These are phyloP conservation scores for Cerastis leucographa DNA, from an alignment of 2,888 invertebrate genomes.

Conservation along the genomic window DNA sequence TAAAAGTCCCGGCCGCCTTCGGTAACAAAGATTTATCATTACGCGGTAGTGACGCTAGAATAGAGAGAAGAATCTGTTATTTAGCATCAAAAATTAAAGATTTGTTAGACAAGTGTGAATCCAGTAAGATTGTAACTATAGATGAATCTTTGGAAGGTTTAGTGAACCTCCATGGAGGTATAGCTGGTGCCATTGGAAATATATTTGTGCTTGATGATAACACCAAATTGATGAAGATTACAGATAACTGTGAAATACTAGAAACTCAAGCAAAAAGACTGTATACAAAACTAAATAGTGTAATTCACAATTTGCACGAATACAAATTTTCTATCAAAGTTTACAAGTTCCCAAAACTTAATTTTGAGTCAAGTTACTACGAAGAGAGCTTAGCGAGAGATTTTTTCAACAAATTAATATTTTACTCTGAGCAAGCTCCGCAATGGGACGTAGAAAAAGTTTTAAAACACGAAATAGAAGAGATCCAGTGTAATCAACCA, in stretches of 20 bases:
- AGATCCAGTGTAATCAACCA: neutral
- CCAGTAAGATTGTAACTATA: neutral
- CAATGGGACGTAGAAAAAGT: neutral
- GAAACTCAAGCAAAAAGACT: neutral
- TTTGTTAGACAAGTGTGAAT: neutral
- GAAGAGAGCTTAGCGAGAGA: neutral
- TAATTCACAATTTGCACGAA: neutral
- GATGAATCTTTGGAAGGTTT: neutral
- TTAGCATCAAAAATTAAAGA: neutral
- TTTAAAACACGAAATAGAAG: neutral
- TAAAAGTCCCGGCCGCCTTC: neutral
- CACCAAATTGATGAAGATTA: neutral
- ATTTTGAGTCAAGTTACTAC: neutral
- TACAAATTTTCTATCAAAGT: neutral
- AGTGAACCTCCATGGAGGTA: neutral
- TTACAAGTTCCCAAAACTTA: neutral
- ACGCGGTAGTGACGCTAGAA: neutral
- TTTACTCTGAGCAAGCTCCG: neutral
- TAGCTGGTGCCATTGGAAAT: neutral
- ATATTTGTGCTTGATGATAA: slow-evolving; percentile 2
- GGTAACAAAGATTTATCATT: neutral
- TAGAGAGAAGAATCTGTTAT: neutral
- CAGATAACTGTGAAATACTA: neutral
- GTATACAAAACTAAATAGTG: neutral
- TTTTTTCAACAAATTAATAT: neutral